phyloP scores from a whole-genome alignment of 2,113 vertebrate species.

The Ceyx cyanopectus region DNA sequence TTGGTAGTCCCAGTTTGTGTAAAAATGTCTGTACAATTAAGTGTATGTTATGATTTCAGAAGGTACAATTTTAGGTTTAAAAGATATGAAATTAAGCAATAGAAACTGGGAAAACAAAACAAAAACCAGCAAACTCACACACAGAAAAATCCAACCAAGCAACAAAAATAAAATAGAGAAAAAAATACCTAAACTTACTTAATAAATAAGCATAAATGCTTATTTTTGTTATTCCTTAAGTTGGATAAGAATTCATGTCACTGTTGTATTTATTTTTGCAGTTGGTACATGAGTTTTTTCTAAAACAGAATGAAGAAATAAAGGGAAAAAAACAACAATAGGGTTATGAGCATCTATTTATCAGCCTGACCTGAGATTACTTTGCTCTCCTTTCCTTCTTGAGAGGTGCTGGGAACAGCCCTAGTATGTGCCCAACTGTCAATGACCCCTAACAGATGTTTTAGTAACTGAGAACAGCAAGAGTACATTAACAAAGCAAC shows the following conservation, averaged over 20 bases:
- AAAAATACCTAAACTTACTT: rapidly evolving
- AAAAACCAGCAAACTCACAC: background rate
- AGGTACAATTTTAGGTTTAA: background rate
- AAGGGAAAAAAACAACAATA: background rate
- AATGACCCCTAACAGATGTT: background rate
- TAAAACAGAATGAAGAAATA: background rate
- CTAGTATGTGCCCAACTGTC: background rate
- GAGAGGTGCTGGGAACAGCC: background rate
- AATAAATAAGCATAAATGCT: background rate
- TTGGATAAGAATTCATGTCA: background rate
- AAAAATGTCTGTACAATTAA: background rate
- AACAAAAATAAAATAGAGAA: no score
- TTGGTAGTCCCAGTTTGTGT: background rate
- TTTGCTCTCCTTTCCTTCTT: background rate
- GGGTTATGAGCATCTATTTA: background rate
- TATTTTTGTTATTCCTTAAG: background rate
- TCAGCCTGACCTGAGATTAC: background rate
- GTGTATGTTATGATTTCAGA: background rate
- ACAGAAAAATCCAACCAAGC: background rate
- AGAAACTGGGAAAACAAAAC: no score
- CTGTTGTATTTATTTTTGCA: background rate
- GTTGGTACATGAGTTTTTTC: background rate
- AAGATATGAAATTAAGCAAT: background rate
- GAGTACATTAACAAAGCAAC: background rate
- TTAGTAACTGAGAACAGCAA: background rate